phyloP scores from a whole-genome alignment of 2,797 vertebrate species.

The Myiotriccus ornatus region DNA sequence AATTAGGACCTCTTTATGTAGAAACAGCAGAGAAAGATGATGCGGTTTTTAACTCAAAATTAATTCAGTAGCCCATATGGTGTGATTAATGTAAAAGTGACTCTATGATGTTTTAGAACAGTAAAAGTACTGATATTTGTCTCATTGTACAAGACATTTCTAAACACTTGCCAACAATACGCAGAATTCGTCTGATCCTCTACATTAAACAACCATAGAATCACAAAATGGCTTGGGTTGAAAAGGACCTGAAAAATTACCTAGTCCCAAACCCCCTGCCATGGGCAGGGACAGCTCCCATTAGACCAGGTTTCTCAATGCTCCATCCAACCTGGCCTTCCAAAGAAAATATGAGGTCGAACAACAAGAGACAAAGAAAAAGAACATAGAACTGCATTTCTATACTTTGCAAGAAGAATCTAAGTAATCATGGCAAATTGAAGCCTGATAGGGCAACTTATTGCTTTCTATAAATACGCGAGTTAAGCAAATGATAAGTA shows the following conservation, averaged over 20 bases:
- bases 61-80: neutral
- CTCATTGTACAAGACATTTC: neutral
- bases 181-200: neutral
- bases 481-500: neutral
- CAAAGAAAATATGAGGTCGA: neutral
- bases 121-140: neutral
- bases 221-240: neutral
- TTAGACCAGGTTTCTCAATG: neutral
- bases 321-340: neutral
- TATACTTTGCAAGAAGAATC: neutral
- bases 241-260: neutral
- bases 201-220: neutral
- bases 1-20: neutral
- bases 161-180: neutral
- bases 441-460: neutral
- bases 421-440: neutral
- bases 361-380: neutral
- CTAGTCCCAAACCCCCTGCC: neutral
- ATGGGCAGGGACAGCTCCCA: neutral
- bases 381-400: neutral
- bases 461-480: neutral
- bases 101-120: neutral
- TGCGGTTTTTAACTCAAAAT: neutral
- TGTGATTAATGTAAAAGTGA: neutral
- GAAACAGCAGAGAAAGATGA: neutral